These are phyloP conservation scores for Diaperis boleti DNA, from an alignment of 2,888 invertebrate species.

Conservation along the genomic window DNA sequence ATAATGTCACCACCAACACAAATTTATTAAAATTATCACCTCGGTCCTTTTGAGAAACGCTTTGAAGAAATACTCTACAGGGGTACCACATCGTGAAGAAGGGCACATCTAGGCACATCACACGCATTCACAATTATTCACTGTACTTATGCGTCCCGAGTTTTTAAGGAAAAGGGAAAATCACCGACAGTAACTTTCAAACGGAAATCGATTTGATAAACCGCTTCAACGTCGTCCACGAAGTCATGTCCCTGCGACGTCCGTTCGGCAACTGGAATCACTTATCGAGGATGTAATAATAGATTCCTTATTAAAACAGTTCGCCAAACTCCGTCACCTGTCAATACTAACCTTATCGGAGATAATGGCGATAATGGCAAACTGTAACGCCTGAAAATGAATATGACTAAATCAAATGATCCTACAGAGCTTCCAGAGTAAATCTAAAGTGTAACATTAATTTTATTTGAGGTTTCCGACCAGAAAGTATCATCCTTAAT, in stretches of 20 bases:
- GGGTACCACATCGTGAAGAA: slow-evolving; percentile 60
- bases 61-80: slow-evolving; percentile 61
- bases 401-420: too few relatives aligned
- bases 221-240: slow-evolving; percentile 28
- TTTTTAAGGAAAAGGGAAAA: slow-evolving; percentile 24
- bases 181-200: slow-evolving; percentile 18
- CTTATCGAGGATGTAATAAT: slow-evolving; percentile 49
- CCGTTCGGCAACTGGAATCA: slow-evolving; percentile 45
- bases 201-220: slow-evolving; percentile 38
- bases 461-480: too few relatives aligned
- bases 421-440: too few relatives aligned
- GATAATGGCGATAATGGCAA: slow-evolving; percentile 18
- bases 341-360: slow-evolving; percentile 20
- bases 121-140: slow-evolving; percentile 24
- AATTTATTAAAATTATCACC: slow-evolving; percentile 42
- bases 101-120: slow-evolving; percentile 36
- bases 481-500: too few relatives aligned
- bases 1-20: too few relatives aligned
- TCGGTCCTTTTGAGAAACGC: slow-evolving; percentile 51
- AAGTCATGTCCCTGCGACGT: slow-evolving; percentile 40
- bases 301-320: slow-evolving; percentile 39
- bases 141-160: neutral
- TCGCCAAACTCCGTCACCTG: slow-evolving; percentile 35
- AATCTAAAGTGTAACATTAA: too few relatives aligned
- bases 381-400: neutral